Conservation (phyloP, 2,888 invertebrate genomes). For the Parnassius glacialis region DNA sequence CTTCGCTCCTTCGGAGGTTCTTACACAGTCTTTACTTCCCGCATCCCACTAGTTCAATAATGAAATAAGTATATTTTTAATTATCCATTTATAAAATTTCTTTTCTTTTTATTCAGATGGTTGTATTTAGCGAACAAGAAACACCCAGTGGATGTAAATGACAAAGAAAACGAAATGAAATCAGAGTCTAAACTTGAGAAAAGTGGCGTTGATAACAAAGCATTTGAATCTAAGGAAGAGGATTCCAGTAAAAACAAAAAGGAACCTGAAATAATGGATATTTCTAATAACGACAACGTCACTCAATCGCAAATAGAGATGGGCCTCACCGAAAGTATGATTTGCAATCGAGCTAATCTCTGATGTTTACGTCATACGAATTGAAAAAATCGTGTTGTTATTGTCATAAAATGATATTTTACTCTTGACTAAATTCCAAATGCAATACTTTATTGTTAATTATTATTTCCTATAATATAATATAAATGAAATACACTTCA, state of each 20-base stretch:
- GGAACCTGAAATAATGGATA: slow-evolving; percentile 32
- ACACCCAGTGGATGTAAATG: slow-evolving; percentile 48
- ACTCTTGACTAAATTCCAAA: too few species aligned
- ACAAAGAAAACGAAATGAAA: slow-evolving; percentile 42
- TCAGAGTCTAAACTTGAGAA: slow-evolving; percentile 43
- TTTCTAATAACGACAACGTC: slow-evolving; percentile 40
- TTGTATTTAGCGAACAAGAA: slow-evolving; percentile 85
- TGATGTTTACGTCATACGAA: slow-evolving; percentile 25
- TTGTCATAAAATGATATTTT: too few species aligned
- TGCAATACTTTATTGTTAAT: too few species aligned
- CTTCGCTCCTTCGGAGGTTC: too few species aligned
- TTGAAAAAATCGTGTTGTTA: too few species aligned
- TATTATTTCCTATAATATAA: too few species aligned
- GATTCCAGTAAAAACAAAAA: slow-evolving; percentile 46
- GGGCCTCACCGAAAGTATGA: slow-evolving; percentile 68
- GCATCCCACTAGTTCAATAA: too few species aligned
- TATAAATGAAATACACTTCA: too few species aligned
- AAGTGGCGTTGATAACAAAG: slow-evolving; percentile 66
- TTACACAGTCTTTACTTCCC: too few species aligned
- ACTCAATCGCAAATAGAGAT: slow-evolving; percentile 66
- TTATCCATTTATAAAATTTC: too few species aligned
- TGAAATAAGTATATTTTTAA: too few species aligned
- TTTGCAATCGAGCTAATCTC: slow-evolving; percentile 52
- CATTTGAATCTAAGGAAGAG: slow-evolving; percentile 66
- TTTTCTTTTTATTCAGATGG: slow-evolving; percentile 77